Evolutionary conservation across 2,113 vertebrate genomes (phyloP).

Genomic region (Perca fluviatilis): DNA sequence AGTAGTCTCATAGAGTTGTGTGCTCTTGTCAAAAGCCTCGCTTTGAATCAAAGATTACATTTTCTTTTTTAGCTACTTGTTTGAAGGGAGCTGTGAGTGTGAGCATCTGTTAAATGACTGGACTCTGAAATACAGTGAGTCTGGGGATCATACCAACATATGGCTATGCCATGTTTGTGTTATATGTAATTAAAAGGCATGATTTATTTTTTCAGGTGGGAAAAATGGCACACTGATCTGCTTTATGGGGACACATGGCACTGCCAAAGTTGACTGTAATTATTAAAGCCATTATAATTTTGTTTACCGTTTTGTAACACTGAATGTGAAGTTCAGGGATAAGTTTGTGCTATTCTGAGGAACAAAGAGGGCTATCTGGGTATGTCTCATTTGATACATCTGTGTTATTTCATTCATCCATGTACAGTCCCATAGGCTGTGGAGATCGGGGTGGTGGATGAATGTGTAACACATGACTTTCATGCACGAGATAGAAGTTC

Average conservation of each 20-base stretch:
- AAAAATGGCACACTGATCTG: conserved; percentile 46
- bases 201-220: conserved; percentile 18
- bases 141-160: conserved; percentile 55
- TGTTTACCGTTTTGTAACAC: background rate
- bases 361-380: background rate
- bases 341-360: background rate
- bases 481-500: background rate
- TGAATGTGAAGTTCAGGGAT: background rate
- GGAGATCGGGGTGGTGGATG: background rate
- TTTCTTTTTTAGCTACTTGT: conserved; percentile 31
- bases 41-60: background rate
- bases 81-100: conserved; percentile 19
- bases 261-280: conserved; percentile 14
- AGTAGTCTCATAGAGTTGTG: background rate
- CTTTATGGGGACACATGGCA: conserved; percentile 52
- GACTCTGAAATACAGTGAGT: conserved; percentile 47
- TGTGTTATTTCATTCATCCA: background rate
- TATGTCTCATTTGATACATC: background rate
- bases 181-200: conserved; percentile 68
- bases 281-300: conserved; percentile 19
- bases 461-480: background rate
- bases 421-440: background rate
- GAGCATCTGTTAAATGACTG: conserved; percentile 63
- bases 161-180: conserved; percentile 52
- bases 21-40: conserved; percentile 8